A percentile compares a stretch with the other conserved stretches of the same genome.
Conservation (phyloP, 1,140 invertebrate species). For the Formica selysi region DNA sequence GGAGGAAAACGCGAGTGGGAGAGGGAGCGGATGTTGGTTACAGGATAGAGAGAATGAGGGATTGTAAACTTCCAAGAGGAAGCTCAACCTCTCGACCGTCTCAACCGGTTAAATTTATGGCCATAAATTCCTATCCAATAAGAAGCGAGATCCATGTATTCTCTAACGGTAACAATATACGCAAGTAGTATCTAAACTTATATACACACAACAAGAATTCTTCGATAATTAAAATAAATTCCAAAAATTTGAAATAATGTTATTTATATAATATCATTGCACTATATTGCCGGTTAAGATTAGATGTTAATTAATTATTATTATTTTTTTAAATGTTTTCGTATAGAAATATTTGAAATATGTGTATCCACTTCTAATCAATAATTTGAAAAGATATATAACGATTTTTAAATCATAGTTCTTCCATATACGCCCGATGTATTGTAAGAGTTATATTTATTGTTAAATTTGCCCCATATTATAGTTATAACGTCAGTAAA, state of each 20-base stretch:
- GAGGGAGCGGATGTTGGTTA: constrained; percentile 54
- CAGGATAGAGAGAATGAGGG: constrained; percentile 53
- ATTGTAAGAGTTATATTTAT: not conserved
- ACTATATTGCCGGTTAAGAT: not conserved
- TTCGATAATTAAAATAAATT: constrained; percentile 42
- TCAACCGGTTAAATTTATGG: constrained; percentile 81
- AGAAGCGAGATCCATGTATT: constrained; percentile 74
- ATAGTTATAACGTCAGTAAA: constrained; percentile 42
- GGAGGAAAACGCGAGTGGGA: constrained; percentile 64
- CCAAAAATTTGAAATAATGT: not conserved
- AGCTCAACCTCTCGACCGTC: constrained; percentile 79
- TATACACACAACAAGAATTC: constrained; percentile 9
- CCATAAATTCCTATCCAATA: constrained; percentile 83
- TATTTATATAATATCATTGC: not conserved
- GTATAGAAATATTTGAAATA: not conserved
- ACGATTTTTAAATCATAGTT: not conserved
- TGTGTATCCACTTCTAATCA: not conserved
- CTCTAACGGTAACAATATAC: constrained; percentile 42
- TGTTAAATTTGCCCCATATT: not conserved
- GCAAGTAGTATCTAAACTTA: constrained; percentile 6
- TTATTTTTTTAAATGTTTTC: not conserved
- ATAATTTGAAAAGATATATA: not conserved
- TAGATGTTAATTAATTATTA: not conserved
- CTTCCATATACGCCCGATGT: not conserved
- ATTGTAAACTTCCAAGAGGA: constrained; percentile 79